Percentiles rank a stretch among this genome's conserved stretches.
Evolutionary conservation across 2,888 invertebrate genomes (phyloP).

Genomic region (Drosophila anceps): DNA sequence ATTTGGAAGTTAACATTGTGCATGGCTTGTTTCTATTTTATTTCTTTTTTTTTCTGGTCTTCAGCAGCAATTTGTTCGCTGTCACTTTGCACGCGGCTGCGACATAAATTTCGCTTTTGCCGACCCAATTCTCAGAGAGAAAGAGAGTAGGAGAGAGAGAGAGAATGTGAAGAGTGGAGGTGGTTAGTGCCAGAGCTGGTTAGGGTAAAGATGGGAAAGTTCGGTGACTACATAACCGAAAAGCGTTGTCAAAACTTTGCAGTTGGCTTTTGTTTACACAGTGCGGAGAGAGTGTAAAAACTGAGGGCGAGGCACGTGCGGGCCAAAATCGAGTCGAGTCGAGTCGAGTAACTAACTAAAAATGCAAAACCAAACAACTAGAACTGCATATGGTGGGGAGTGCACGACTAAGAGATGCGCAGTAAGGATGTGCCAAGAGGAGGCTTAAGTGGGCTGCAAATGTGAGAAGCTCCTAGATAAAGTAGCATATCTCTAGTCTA

Average conservation of each 20-base stretch:
- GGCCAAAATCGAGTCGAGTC: slow-evolving; percentile 20
- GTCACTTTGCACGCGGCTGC: slow-evolving; percentile 78
- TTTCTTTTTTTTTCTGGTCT: slow-evolving; percentile 47
- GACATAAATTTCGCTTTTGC: slow-evolving; percentile 78
- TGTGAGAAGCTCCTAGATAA: background rate
- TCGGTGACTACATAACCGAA: slow-evolving; percentile 64
- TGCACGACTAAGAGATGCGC: background rate
- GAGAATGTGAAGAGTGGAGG: too few relatives aligned
- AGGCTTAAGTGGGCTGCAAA: background rate
- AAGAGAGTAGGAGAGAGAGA: background rate
- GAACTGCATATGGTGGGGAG: background rate
- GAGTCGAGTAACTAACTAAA: slow-evolving; percentile 71
- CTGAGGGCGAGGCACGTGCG: slow-evolving; percentile 30
- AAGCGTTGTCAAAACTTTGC: slow-evolving; percentile 77
- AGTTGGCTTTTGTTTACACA: slow-evolving; percentile 77
- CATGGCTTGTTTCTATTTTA: slow-evolving; percentile 51
- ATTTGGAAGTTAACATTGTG: slow-evolving; percentile 44
- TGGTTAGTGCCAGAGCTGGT: slow-evolving; percentile 18
- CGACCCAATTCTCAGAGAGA: slow-evolving; percentile 66
- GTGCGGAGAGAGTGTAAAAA: slow-evolving; percentile 7
- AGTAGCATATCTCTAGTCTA: too few relatives aligned
- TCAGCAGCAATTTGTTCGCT: slow-evolving; percentile 73
- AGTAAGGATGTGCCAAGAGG: accelerated
- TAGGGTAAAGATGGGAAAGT: slow-evolving; percentile 5
- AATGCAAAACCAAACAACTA: slow-evolving; percentile 55